phyloP scores from a whole-genome alignment of 2,888 invertebrate genomes.

The Torymus texanus region DNA sequence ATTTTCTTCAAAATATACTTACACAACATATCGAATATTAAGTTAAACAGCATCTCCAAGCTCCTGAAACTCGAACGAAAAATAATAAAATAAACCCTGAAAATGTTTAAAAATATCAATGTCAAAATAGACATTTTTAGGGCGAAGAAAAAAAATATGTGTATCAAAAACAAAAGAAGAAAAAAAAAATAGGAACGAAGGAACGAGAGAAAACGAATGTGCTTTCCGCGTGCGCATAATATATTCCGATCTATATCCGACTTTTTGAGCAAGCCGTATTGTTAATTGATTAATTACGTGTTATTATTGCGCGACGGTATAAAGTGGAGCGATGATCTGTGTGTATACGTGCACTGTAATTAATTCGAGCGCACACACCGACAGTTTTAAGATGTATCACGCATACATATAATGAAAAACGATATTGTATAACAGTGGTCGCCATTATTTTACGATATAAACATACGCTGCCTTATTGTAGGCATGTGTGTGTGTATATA shows the following conservation, averaged over 20 bases:
- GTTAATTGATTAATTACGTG: slow-evolving; percentile 41
- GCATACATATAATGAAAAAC: too few relatives aligned
- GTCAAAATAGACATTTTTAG: slow-evolving; percentile 6
- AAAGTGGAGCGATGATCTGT: neutral
- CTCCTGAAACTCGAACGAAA: slow-evolving; percentile 1
- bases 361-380: too few relatives aligned
- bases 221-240: slow-evolving; percentile 35
- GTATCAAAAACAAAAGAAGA: neutral
- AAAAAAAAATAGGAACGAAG: slow-evolving; percentile 23
- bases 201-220: slow-evolving; percentile 23
- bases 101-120: neutral
- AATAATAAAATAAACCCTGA: neutral
- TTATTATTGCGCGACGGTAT: slow-evolving; percentile 6
- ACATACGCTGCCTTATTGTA: too few relatives aligned
- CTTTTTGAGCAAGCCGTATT: slow-evolving; percentile 30
- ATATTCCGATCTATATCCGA: slow-evolving; percentile 13
- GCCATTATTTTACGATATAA: too few relatives aligned
- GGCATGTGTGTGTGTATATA: too few relatives aligned
- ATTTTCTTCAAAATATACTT: too few relatives aligned
- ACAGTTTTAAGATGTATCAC: too few relatives aligned
- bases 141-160: slow-evolving; percentile 2
- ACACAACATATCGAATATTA: neutral
- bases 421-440: too few relatives aligned
- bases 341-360: too few relatives aligned
- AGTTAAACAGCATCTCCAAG: slow-evolving; percentile 14